Evolutionary conservation across 2,888 invertebrate genomes (phyloP).

Genomic region (Cheilosia soror): DNA sequence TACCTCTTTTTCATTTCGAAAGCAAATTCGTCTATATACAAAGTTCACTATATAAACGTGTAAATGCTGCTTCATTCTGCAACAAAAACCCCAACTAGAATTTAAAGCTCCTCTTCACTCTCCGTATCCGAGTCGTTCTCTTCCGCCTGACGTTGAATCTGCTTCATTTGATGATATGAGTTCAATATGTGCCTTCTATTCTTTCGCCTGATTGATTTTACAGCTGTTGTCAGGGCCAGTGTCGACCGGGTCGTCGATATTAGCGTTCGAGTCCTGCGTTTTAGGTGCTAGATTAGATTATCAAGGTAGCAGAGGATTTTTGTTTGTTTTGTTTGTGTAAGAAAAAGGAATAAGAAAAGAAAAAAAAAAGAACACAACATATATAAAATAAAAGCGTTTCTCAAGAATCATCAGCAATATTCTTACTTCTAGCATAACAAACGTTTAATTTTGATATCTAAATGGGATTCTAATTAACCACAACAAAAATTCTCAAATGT

Average conservation of each 20-base stretch:
- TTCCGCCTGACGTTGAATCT: slow-evolving; percentile 38
- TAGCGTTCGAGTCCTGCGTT: slow-evolving; percentile 80
- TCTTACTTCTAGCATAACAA: slow-evolving; percentile 72
- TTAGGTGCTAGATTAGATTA: slow-evolving; percentile 79
- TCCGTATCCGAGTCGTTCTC: slow-evolving; percentile 31
- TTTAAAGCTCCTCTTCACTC: slow-evolving; percentile 54
- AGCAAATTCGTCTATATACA: slow-evolving; percentile 20
- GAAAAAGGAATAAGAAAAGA: slow-evolving; percentile 67
- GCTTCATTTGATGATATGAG: slow-evolving; percentile 59
- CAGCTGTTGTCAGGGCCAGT: slow-evolving; percentile 75
- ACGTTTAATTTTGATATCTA: slow-evolving; percentile 46
- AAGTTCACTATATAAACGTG: slow-evolving; percentile 33
- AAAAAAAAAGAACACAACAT: slow-evolving; percentile 60
- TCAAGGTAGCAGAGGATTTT: slow-evolving; percentile 66
- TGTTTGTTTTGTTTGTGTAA: slow-evolving; percentile 33
- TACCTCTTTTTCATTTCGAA: slow-evolving; percentile 24
- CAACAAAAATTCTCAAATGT: slow-evolving; percentile 59
- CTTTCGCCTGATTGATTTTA: slow-evolving; percentile 75
- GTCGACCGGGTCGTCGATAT: slow-evolving; percentile 68
- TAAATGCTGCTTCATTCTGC: slow-evolving; percentile 30
- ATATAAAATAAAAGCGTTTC: slow-evolving; percentile 66
- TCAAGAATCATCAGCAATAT: slow-evolving; percentile 51
- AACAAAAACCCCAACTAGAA: neutral
- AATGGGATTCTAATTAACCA: slow-evolving; percentile 65
- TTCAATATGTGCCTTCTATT: slow-evolving; percentile 56